Evolutionary conservation across 2,797 vertebrate genomes (phyloP).

Genomic region (Sebastes nivosus): DNA sequence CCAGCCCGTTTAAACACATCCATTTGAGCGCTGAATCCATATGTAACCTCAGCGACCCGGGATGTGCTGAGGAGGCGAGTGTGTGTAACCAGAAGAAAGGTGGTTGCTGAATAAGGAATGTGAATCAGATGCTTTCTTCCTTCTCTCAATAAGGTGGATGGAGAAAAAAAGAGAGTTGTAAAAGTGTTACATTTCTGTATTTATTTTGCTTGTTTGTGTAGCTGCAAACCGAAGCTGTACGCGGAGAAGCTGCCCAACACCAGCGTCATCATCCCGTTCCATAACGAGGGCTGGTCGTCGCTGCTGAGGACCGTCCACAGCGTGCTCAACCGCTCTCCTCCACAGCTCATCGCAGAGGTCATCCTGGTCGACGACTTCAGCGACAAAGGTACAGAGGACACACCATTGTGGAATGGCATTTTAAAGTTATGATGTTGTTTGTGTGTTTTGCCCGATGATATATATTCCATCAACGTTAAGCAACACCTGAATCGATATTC

Average conservation of each 20-base stretch:
- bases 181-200: neutral
- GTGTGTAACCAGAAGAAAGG: neutral
- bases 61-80: neutral
- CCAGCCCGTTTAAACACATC: neutral
- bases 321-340: slow-evolving; percentile 92
- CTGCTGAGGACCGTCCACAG: slow-evolving; percentile 96
- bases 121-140: neutral
- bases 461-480: neutral
- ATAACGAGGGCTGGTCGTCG: slow-evolving; percentile 98
- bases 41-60: neutral
- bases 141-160: neutral
- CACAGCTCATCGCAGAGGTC: slow-evolving; percentile 91
- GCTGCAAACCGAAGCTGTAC: slow-evolving; percentile 90
- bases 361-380: slow-evolving; percentile 98
- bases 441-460: too few species aligned
- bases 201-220: slow-evolving; percentile 2
- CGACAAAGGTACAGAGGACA: slow-evolving; percentile 86
- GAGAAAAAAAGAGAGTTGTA: neutral
- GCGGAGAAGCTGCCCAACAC: slow-evolving; percentile 92
- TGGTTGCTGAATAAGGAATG: neutral
- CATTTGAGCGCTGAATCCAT: slow-evolving; percentile 12
- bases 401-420: neutral
- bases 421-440: neutral
- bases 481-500: neutral
- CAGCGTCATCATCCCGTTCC: slow-evolving; percentile 97